phyloP scores from a whole-genome alignment of 2,888 invertebrate species.

The Polylopha cassiicola region DNA sequence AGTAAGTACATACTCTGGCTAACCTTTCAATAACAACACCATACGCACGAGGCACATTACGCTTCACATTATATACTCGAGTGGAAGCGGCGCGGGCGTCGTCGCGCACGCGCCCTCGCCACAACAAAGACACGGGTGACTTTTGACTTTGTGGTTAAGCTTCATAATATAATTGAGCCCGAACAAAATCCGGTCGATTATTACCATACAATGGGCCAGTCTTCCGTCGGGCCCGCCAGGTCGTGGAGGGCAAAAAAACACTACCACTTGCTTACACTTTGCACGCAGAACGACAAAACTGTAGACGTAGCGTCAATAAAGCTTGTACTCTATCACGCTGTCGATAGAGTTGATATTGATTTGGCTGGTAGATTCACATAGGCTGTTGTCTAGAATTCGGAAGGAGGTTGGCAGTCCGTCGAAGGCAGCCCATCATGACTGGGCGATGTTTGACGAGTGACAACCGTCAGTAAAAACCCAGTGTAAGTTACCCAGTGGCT shows the following conservation, averaged over 20 bases:
- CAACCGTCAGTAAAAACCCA: constrained; percentile 66
- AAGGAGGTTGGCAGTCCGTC: constrained; percentile 69
- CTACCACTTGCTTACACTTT: constrained; percentile 51
- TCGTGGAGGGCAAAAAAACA: constrained; percentile 74
- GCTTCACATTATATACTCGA: no score
- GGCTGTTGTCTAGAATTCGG: constrained; percentile 26
- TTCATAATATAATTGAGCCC: constrained; percentile 76
- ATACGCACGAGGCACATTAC: no score
- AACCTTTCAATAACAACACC: no score
- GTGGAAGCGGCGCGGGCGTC: constrained; percentile 20
- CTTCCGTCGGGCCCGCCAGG: constrained; percentile 73
- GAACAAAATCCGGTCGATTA: constrained; percentile 73
- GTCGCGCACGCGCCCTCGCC: constrained; percentile 36
- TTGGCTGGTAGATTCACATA: constrained; percentile 20
- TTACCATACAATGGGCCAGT: constrained; percentile 75
- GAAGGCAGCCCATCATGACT: constrained; percentile 71
- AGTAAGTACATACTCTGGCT: no score
- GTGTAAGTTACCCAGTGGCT: constrained; percentile 61
- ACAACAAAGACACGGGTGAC: constrained; percentile 66
- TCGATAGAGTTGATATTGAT: constrained; percentile 23
- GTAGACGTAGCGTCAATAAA: constrained; percentile 17
- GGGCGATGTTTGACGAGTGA: constrained; percentile 72
- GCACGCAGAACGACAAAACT: constrained; percentile 33
- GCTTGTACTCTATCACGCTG: constrained; percentile 29
- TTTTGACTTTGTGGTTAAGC: constrained; percentile 74